phyloP scores from a whole-genome alignment of 1,140 invertebrate genomes.

The Tenebrio molitor region DNA sequence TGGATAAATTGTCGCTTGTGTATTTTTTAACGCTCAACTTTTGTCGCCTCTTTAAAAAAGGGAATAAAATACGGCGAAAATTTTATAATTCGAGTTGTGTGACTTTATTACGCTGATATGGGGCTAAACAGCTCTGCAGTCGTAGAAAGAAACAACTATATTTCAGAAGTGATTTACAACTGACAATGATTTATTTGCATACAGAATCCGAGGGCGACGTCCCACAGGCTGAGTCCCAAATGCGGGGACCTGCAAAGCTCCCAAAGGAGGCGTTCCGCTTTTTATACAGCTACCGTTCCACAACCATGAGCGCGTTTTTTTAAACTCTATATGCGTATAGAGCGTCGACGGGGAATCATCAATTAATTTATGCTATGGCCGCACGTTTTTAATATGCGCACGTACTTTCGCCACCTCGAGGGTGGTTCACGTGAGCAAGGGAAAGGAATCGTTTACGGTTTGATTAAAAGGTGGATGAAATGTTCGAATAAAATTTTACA shows the following conservation, averaged over 20 bases:
- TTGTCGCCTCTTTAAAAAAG: neutral
- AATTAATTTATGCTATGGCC: slow-evolving; percentile 6
- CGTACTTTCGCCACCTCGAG: neutral
- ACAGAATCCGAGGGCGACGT: slow-evolving; percentile 53
- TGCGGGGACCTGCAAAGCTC: slow-evolving; percentile 45
- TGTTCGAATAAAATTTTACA: slow-evolving; percentile 25
- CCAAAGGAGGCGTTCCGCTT: slow-evolving; percentile 52
- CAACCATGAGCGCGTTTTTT: slow-evolving; percentile 45
- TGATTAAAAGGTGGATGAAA: slow-evolving; percentile 9
- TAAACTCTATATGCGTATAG: slow-evolving; percentile 1
- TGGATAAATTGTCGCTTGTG: no score
- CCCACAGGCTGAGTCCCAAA: slow-evolving; percentile 46
- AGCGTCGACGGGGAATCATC: slow-evolving; percentile 12
- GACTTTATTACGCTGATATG: slow-evolving; percentile 59
- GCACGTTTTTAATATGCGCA: neutral
- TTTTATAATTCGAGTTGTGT: slow-evolving; percentile 59
- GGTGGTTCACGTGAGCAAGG: neutral
- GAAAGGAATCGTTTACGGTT: neutral
- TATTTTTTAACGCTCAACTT: no score
- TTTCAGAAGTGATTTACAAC: slow-evolving; percentile 63
- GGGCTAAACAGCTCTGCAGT: slow-evolving; percentile 56
- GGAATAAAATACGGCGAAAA: slow-evolving; percentile 32
- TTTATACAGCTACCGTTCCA: slow-evolving; percentile 49
- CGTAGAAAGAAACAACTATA: slow-evolving; percentile 60
- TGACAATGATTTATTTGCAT: slow-evolving; percentile 64